Evolutionary conservation across 2,797 vertebrate species (phyloP), one percentile per base, ranked within the genome.

Genomic region (Halcyon badia): DNA sequence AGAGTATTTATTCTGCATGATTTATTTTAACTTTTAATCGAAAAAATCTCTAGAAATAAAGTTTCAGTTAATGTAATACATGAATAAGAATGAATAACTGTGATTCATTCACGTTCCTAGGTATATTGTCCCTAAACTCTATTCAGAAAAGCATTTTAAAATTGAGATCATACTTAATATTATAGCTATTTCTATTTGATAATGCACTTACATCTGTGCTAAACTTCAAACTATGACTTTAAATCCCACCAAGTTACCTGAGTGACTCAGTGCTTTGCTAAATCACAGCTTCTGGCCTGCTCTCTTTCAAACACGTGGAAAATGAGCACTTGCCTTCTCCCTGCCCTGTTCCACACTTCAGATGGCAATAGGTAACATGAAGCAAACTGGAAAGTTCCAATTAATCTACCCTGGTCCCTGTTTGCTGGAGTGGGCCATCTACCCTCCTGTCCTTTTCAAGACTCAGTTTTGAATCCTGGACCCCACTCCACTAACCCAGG

Each of bases 311-410:
- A 60, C 48, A 22, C 49, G 21, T 14, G 15, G 24, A 20, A 52
- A 71, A 18, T 1, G 31, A 51, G 35, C 11, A 24, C 52, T 71
- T 33, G 60, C 30, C 54, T n/a, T 61, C 75, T n/a, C 60, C 22
- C 35, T 56, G 18, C 56, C 52, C 54, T 41, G 6, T 20, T 64
- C 58, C 1, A 3, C 17, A 20, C 44, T 41, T 71, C 37, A 37
- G 19, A 6, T 0, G 2, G 20, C 5, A 1, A 7, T 9, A 30
- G 44, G 10, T n/a, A 78, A 24, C 35, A 58, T 0, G 26, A 72
- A 69, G 66, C 33, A 84, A 86, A 71, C 26, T 19, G 42, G 3
- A 41, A 84, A 88, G 73, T 28, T 68, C 15, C 46, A 48, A 2
- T 3, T 4, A 39, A 73, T 10, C 66, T 24, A 30, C 35, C 11